Evolutionary conservation across 1,140 invertebrate species (phyloP), one percentile per base, ranked within the genome.

Genomic region (Sipha flava): DNA sequence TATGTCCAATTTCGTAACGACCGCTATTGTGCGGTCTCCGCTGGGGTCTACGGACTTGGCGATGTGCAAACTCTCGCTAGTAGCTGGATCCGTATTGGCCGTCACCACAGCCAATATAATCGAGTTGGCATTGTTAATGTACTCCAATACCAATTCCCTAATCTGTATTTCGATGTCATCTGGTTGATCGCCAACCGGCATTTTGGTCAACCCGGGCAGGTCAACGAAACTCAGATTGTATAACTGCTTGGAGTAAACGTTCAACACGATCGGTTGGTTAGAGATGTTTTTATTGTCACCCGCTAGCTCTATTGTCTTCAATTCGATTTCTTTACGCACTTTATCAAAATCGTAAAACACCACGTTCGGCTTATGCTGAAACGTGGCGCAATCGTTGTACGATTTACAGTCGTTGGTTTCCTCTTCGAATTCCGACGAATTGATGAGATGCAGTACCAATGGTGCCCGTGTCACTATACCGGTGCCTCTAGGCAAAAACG

Each of bases 101-200:
- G 96, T 95, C 18, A 96, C 97, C 16, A 98, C 95, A 70, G 96
- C 96, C 83, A 98, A 88, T 85, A 98, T 96, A 49, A 98, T 90
- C 86, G 95, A 97, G 81, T 94, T 96, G 82, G 97, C 95, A 81
- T 94, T 92, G 81, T 90, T 90, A 81, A 98, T 96, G 86, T 95
- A 98, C 84, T 95, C 94, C 85, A 97, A 91, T 83, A 98, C 94
- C 95, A 98, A 97, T 57, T 88, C 90, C 84, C 92, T 92, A 84
- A 98, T 98, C 88, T 98, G 95, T 73, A 90, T 87, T 86, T 98
- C 96, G 84, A 98, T 98, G 85, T 98, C 96, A 2, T 84, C 86
- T 9, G 96, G 96, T 86, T 98, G 96, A 88, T 98, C 96, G 40
- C 96, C 96, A 81, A 98, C 95, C 9, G 96, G 94, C 81, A 98